Base-by-base conservation (phyloP, 2,888 invertebrate species). In the Ormyrus labotus region DNA sequence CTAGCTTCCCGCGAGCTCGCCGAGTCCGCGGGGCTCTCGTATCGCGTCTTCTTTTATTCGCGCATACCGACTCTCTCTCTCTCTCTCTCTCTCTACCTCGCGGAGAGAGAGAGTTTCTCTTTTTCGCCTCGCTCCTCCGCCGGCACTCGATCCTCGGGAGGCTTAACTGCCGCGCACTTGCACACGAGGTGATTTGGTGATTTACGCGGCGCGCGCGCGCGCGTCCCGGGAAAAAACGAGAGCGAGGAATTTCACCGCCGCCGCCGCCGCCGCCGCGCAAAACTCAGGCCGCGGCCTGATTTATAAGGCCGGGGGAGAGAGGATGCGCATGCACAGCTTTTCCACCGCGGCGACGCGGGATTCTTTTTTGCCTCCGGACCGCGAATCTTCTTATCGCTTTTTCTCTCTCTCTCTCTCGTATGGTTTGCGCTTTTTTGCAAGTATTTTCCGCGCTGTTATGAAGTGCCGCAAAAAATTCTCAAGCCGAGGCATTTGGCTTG, bases 181-280 rank as follows among this genome's bases (percentile, higher is more conserved):
- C 69, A 57, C 19, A 60, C 60, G 61, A 13, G 19, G 60, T 71
- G 71, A 71, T 71, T 71, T 60, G 71, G 60, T 60, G 71, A 71
- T 71, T 71, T 71, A 71, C 60, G 55, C 8, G 7, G 10, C 57
- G 9, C 55, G 51, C 51, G 51, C 51, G 19, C 67, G 19, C 48
- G 58, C 60, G 60, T 11, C n/a, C 71, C 50, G 71, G 19, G 34
- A 34, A 61, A 34, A 60, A 55, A 57, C 69, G 69, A 45, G 34
- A 34, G 57, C 55, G 53, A 2, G 2, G 34, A 55, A 68, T 53
- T 11, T 53, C 34, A 5, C 34, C 13, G 13, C 34, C 19, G 19
- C 19, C 19, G 13, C 34, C 19, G 19, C 19, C 19, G 34, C 2
- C 34, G 34, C 2, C 34, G 34, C 34, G 34, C 34, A 3, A 34